phyloP scores from a whole-genome alignment of 2,113 vertebrate genomes.

The Bufo bufo region DNA sequence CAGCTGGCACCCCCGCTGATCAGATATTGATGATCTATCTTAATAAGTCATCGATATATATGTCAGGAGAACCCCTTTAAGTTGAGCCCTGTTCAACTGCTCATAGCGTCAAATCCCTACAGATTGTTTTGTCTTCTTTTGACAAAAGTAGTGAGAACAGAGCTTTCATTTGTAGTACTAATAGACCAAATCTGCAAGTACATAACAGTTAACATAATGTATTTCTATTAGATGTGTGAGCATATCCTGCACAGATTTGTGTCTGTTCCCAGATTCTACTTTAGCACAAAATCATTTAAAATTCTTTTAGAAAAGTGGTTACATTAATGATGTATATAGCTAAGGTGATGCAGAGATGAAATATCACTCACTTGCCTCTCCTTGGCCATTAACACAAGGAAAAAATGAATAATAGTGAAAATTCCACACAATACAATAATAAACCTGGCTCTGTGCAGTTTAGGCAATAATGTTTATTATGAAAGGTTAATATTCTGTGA shows the following conservation, averaged over 20 bases:
- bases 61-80: background rate
- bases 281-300: background rate
- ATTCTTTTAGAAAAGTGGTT: background rate
- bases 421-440: constrained; percentile 11
- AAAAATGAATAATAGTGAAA: background rate
- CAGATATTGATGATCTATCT: too few species aligned
- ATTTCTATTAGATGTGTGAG: background rate
- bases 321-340: background rate
- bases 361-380: background rate
- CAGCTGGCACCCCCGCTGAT: too few species aligned
- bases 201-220: background rate
- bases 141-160: background rate
- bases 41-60: too few species aligned
- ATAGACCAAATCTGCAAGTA: background rate
- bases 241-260: background rate
- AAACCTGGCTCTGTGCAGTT: background rate
- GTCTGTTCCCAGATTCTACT: background rate
- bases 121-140: background rate
- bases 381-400: background rate
- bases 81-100: background rate
- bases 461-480: background rate
- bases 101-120: background rate
- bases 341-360: constrained; percentile 4
- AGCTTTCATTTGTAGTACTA: background rate
- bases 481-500: background rate